Base-by-base conservation (phyloP, 2,113 vertebrate species). In the Hepsetus odoe region DNA sequence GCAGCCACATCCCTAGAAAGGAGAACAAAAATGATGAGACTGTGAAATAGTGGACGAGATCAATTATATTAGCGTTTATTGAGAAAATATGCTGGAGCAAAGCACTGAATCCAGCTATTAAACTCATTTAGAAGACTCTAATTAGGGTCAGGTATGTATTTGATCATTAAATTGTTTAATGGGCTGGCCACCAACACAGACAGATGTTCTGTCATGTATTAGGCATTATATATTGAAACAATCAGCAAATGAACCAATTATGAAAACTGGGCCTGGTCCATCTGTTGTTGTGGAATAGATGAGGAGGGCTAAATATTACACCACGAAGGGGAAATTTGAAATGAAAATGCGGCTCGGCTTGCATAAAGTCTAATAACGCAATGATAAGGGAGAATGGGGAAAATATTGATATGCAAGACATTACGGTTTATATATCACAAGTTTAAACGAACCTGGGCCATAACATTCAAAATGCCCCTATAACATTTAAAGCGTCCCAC, bases 1-100 rank as follows among this genome's bases (percentile, higher is more conserved):
- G 89, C 88, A 78, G 94, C 83, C 13, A 86, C 87, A 0, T 96
- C 95, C 86, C 97, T 99, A 87, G 79, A 77, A 74, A 71, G 28
- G 16, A 77, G 68, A 20, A 62, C 7, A 65, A 69, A 28, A 18
- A 53, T 64, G 10, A 32, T 4, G 10, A 1, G 0, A 32, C 12
- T 32, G 46, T 3, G 10, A 65, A 4, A 30, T 11, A 33, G n/a
- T 51, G 14, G 16, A n/a, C 79, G 24, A 72, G 28, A 82, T 76
- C 49, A 46, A 79, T 58, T 64, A 53, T 44, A 10, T 35, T 22
- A 59, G 42, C 8, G 59, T 40, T 40, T 65, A 51, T 42, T 62
- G 65, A 67, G 64, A 74, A 44, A 55, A 49, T 55, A 75, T 69
- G 33, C 42, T 22, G 28, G 42, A 64, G 11, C 20, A 0, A 6